Percentiles rank a stretch among this genome's conserved stretches.
Evolutionary conservation across 2,797 vertebrate species (phyloP).

Genomic region (Carduelis carduelis): DNA sequence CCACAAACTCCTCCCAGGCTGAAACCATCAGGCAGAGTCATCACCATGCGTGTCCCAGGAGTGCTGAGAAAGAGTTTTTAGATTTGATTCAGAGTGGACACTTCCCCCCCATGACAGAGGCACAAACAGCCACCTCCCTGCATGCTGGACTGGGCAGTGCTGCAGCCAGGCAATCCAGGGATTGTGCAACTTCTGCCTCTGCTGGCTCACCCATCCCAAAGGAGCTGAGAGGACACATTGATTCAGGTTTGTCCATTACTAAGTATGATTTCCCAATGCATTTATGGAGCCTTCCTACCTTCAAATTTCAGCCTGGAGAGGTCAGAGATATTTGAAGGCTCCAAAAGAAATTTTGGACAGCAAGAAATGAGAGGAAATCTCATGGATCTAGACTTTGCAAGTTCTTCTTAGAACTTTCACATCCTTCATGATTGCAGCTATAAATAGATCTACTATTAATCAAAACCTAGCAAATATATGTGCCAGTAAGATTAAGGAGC

Average conservation of each 20-base stretch:
- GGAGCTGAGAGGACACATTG: background rate
- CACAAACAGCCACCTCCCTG: background rate
- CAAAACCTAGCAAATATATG: background rate
- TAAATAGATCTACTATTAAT: background rate
- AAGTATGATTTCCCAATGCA: background rate
- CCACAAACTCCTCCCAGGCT: background rate
- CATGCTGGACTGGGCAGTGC: background rate
- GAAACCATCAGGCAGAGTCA: background rate
- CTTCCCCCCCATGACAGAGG: background rate
- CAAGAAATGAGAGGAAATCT: background rate
- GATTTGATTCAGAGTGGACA: background rate
- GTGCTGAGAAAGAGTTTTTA: background rate
- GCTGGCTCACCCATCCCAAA: background rate
- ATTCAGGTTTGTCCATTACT: background rate
- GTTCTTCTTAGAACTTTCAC: background rate
- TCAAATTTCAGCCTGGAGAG: background rate
- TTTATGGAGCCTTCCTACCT: background rate
- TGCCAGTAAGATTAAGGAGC: background rate
- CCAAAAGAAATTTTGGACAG: background rate
- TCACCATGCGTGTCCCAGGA: background rate
- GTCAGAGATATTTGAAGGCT: background rate
- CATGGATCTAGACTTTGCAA: background rate
- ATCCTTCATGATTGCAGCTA: background rate
- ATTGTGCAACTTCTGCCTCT: background rate
- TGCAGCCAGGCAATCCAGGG: background rate